phyloP scores from a whole-genome alignment of 2,888 invertebrate genomes.

The Tillus elongatus region DNA sequence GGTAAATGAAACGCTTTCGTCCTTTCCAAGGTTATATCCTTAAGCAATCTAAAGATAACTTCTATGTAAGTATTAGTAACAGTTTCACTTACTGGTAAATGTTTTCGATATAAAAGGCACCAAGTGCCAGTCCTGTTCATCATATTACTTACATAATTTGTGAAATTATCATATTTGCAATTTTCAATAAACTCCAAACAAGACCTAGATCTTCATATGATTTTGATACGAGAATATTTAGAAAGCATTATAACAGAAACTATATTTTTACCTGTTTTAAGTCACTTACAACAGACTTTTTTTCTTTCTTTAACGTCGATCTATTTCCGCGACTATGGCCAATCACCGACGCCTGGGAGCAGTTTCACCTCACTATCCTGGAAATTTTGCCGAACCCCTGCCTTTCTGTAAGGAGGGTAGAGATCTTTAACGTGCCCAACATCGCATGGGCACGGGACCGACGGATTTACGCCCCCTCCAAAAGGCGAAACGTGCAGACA shows the following conservation, averaged over 20 bases:
- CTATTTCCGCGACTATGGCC: too few species aligned
- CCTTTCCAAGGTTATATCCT: conserved; percentile 5
- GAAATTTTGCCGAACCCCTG: too few species aligned
- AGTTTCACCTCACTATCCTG: too few species aligned
- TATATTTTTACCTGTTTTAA: conserved; percentile 6
- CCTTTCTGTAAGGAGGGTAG: too few species aligned
- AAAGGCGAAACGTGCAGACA: too few species aligned
- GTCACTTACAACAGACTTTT: conserved; percentile 2
- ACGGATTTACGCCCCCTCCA: too few species aligned
- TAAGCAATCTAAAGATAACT: conserved; percentile 8
- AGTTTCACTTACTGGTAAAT: conserved; percentile 7
- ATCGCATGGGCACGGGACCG: too few species aligned
- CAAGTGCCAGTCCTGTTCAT: conserved; percentile 2
- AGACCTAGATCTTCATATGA: conserved; percentile 5
- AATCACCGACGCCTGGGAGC: too few species aligned
- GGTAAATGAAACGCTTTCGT: conserved; percentile 7
- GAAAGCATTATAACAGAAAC: conserved; percentile 5
- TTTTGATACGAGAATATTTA: conserved; percentile 2
- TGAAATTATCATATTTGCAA: conserved; percentile 7
- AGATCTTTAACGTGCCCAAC: too few species aligned
- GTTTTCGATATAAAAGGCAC: conserved; percentile 6
- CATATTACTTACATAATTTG: conserved; percentile 6
- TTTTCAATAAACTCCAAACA: conserved; percentile 5
- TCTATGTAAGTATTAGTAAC: conserved; percentile 8
- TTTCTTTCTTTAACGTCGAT: too few species aligned